Percentiles rank a stretch among this genome's conserved stretches.
phyloP scores from a whole-genome alignment of 1,140 invertebrate species.

The Formica selysi region DNA sequence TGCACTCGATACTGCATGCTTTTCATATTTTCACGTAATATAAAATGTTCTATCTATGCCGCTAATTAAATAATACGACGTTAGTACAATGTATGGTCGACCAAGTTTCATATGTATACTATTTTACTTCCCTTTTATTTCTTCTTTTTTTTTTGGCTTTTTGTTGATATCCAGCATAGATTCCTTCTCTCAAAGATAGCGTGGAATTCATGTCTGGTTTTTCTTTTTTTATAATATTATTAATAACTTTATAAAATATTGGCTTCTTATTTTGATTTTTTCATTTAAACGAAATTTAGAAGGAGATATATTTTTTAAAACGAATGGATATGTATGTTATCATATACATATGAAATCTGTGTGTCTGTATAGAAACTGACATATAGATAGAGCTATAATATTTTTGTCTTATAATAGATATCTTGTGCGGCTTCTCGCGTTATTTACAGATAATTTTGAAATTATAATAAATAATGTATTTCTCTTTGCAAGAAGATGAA shows the following conservation, averaged over 20 bases:
- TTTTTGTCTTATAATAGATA: conserved; percentile 55
- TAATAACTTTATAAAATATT: conserved; percentile 10
- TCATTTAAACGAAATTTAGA: conserved; percentile 36
- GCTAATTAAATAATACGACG: no score
- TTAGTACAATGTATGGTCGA: neutral
- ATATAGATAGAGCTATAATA: conserved; percentile 42
- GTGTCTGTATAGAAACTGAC: conserved; percentile 64
- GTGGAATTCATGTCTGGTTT: conserved; percentile 59
- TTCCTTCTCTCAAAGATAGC: conserved; percentile 51
- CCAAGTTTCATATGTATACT: neutral
- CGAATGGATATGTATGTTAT: conserved; percentile 52
- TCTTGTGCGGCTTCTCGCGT: conserved; percentile 43
- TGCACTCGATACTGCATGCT: neutral
- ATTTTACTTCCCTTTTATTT: neutral
- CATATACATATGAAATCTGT: conserved; percentile 53
- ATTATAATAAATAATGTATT: conserved; percentile 42
- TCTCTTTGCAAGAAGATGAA: conserved; percentile 19
- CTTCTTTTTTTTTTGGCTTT: neutral
- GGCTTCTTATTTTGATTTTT: conserved; percentile 68
- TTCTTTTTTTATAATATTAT: conserved; percentile 18
- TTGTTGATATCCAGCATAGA: conserved; percentile 68
- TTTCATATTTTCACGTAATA: conserved; percentile 12
- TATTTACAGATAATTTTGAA: conserved; percentile 41
- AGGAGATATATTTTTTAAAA: conserved; percentile 43
- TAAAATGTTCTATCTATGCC: neutral